A percentile compares a stretch with the other conserved stretches of the same genome.
Conservation (phyloP, 64 coral and sea anemone species). For the Catalaphyllia jardinei region DNA sequence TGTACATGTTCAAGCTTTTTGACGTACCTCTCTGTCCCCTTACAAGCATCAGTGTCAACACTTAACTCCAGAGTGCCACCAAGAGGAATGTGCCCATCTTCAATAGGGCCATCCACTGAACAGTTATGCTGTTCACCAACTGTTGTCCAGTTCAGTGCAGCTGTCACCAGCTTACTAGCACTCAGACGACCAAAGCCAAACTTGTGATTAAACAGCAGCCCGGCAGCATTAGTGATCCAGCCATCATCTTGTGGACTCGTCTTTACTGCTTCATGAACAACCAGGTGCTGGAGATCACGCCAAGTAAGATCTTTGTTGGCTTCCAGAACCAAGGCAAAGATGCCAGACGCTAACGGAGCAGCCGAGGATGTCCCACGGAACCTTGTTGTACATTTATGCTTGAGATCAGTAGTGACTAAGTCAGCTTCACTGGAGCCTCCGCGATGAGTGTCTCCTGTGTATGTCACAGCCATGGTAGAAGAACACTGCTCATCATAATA, state of each 20-base stretch:
- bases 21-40: constrained; percentile 45
- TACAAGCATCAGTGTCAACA: constrained; percentile 78
- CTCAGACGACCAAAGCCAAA: constrained; percentile 96
- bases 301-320: constrained; percentile 88
- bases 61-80: constrained; percentile 54
- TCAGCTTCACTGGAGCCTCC: constrained; percentile 67
- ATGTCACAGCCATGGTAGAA: constrained; percentile 94
- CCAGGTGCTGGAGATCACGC: constrained; percentile 96
- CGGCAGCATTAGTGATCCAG: constrained; percentile 90
- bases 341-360: constrained; percentile 91
- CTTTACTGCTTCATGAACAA: constrained; percentile 82
- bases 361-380: constrained; percentile 97
- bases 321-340: constrained; percentile 95
- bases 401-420: constrained; percentile 89
- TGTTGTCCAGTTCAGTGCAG: constrained; percentile 75
- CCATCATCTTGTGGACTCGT: constrained; percentile 92
- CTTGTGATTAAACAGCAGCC: constrained; percentile 87
- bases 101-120: constrained; percentile 42
- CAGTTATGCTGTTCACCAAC: constrained; percentile 90
- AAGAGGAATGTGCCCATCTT: constrained; percentile 45
- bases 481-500: constrained; percentile 98
- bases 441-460: constrained; percentile 90
- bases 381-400: constrained; percentile 81
- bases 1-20: constrained; percentile 93
- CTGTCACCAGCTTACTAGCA: constrained; percentile 73